Base-by-base conservation (phyloP, 2,888 invertebrate genomes). In the Chouioia cunea region DNA sequence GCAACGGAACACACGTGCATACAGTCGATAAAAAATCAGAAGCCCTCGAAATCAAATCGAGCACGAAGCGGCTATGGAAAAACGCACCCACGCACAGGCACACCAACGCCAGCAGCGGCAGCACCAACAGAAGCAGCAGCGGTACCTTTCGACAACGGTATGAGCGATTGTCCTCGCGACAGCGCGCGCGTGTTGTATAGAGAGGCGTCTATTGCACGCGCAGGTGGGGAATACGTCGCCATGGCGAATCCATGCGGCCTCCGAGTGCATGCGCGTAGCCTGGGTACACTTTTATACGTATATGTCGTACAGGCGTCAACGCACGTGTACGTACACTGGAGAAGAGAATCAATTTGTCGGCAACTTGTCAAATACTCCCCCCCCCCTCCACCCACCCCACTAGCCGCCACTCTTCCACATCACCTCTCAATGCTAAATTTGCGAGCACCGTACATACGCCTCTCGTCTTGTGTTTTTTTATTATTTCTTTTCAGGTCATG, bases 331-430 rank as follows among this genome's bases (percentile, higher is more conserved):
- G 1, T 22, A 22, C n/a, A 54, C n/a, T 27, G 54, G 15, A 47
- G 46, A 44, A 16, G 46, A 50, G 36, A 64, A 70, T 77, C 79
- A 74, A 80, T 80, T 80, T 79, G 78, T 80, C 78, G 79, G 64
- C 63, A 50, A 72, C 73, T 75, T 76, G 79, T 77, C 77, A 76
- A 78, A 76, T 78, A 74, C 77, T 78, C 12, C 36, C 36, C 27
- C 4, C 27, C 36, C 6, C n/a, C n/a, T n/a, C n/a, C n/a, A n/a
- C n/a, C n/a, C n/a, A n/a, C n/a, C n/a, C n/a, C n/a, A n/a, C n/a
- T 43, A 43, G 50, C 27, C 12, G 1, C 23, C 20, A 12, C 56
- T 36, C 27, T 56, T 65, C 27, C 50, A 12, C 10, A 10, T 46
- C 15, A 14, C 57, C 50, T 52, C 56, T 10, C 63, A 48, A 46